Percentiles rank a stretch among this genome's conserved stretches.
Evolutionary conservation across 2,113 vertebrate genomes (phyloP).

Genomic region (Passerina amoena): DNA sequence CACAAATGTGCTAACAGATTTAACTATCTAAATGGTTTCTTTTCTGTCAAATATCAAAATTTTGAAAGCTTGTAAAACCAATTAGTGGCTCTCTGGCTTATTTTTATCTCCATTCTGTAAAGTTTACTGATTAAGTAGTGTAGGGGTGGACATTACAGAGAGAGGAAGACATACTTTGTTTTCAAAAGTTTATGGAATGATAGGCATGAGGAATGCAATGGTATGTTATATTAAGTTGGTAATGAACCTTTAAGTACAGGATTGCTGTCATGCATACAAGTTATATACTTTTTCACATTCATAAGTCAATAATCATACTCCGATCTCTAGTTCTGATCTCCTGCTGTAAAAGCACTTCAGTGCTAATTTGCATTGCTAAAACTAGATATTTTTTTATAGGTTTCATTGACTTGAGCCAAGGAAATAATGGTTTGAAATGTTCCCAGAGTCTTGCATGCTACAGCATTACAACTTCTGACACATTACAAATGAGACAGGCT

Average conservation of each 20-base stretch:
- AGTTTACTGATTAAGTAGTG: background rate
- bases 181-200: background rate
- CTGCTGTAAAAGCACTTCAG: background rate
- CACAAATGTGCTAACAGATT: accelerated
- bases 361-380: background rate
- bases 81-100: background rate
- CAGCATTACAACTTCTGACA: background rate
- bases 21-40: background rate
- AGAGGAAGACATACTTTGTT: background rate
- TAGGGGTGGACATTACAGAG: background rate
- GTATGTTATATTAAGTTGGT: background rate
- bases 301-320: background rate
- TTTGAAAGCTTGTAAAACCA: background rate
- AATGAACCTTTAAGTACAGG: background rate
- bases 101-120: background rate
- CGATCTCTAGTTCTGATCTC: background rate
- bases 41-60: background rate
- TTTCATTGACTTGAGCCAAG: background rate
- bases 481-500: background rate
- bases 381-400: background rate
- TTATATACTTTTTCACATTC: background rate
- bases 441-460: background rate
- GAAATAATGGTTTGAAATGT: background rate
- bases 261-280: background rate
- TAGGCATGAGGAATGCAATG: background rate